phyloP scores from a whole-genome alignment of 2,113 vertebrate species.

The Thymallus thymallus region DNA sequence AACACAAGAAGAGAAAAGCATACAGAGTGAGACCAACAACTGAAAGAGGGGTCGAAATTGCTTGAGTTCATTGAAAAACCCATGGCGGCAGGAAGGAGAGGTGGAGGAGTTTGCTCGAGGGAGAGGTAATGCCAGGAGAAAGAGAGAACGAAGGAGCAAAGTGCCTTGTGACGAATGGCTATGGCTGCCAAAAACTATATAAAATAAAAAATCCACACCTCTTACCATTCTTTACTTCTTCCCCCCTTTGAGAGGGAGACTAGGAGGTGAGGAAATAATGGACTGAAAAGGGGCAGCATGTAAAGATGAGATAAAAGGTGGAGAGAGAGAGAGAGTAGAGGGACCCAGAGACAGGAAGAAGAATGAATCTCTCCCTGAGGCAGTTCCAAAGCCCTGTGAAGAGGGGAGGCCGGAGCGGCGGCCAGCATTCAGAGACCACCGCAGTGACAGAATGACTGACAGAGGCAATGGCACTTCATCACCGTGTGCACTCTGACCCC shows the following conservation, averaged over 20 bases:
- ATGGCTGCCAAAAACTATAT: conserved; percentile 67
- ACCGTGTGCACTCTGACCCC: conserved; percentile 61
- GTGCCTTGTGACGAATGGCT: conserved; percentile 60
- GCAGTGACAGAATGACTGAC: conserved; percentile 70
- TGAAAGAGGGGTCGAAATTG: conserved; percentile 19
- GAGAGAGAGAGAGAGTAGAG: conserved; percentile 46
- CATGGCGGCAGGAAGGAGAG: conserved; percentile 22
- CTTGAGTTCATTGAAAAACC: conserved; percentile 32
- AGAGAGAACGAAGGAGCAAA: conserved; percentile 37
- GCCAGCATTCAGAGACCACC: conserved; percentile 66
- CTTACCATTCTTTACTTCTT: conserved; percentile 51
- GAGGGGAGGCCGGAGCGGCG: conserved; percentile 59
- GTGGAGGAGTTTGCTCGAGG: conserved; percentile 30
- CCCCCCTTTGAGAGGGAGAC: conserved; percentile 37
- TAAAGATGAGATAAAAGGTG: conserved; percentile 73
- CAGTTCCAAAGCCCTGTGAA: conserved; percentile 50
- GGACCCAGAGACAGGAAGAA: conserved; percentile 36
- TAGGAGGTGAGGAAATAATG: conserved; percentile 69
- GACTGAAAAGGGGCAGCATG: conserved; percentile 73
- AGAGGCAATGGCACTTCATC: conserved; percentile 75
- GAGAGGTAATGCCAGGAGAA: neutral
- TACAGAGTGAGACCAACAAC: conserved; percentile 4
- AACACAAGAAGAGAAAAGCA: conserved; percentile 4
- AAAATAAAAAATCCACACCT: conserved; percentile 67
- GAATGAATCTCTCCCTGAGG: conserved; percentile 62